Conservation (phyloP, 2,888 invertebrate genomes). For the Synanthedon myopaeformis region DNA sequence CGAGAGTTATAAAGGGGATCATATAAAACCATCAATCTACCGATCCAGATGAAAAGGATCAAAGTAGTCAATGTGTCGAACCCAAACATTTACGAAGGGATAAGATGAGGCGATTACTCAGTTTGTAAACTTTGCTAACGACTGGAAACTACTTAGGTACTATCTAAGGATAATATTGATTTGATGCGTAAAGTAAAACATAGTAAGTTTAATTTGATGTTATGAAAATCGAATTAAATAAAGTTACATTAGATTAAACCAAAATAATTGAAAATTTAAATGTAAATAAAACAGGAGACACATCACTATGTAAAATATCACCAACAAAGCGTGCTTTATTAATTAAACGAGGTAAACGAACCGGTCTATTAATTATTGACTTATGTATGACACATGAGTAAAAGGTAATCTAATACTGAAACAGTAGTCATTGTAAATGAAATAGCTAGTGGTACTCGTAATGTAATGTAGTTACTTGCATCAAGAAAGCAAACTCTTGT, state of each 20-base stretch:
- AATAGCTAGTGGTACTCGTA: not conserved
- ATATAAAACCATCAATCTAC: constrained; percentile 21
- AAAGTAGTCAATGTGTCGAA: constrained; percentile 25
- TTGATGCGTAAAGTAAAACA: too few relatives aligned
- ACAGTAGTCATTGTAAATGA: not conserved
- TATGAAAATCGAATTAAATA: too few relatives aligned
- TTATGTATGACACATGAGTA: too few relatives aligned
- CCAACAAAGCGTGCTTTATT: too few relatives aligned
- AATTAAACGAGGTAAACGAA: not conserved
- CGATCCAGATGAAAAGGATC: constrained; percentile 21
- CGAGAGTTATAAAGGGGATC: not conserved
- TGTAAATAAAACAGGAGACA: too few relatives aligned
- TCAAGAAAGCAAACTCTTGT: constrained; percentile 19
- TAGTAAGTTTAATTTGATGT: too few relatives aligned
- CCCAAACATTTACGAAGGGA: constrained; percentile 16
- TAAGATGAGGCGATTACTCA: constrained; percentile 17
- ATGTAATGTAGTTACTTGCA: not conserved
- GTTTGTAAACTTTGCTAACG: not conserved
- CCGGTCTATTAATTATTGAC: not conserved
- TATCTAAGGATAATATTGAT: too few relatives aligned
- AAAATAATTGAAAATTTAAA: too few relatives aligned
- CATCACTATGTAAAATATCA: too few relatives aligned
- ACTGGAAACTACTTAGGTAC: constrained; percentile 1
- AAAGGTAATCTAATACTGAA: too few relatives aligned
- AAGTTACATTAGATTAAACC: too few relatives aligned